These are phyloP conservation scores for Uria lomvia DNA, from an alignment of 2,113 vertebrate genomes.

Conservation along the genomic window DNA sequence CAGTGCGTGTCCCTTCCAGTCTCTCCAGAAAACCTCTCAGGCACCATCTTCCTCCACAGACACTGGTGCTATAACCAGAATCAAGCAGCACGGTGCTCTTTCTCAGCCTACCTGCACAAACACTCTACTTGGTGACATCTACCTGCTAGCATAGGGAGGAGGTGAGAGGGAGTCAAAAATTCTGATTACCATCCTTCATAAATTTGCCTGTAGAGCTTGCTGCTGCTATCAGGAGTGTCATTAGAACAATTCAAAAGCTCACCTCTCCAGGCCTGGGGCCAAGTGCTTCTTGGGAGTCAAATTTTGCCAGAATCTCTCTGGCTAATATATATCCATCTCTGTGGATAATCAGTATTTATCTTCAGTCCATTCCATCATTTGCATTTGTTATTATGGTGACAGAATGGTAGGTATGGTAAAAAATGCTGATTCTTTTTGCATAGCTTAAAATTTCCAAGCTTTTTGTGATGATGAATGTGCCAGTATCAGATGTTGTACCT, in stretches of 20 bases:
- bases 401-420: neutral
- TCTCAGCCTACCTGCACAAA: neutral
- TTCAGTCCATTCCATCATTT: neutral
- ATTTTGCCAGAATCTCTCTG: neutral
- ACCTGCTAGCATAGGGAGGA: fast-evolving
- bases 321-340: neutral
- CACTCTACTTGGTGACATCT: neutral
- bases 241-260: neutral
- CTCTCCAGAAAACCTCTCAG: neutral
- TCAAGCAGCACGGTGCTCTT: neutral
- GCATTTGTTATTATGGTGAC: neutral
- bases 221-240: neutral
- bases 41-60: neutral
- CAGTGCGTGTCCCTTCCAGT: neutral
- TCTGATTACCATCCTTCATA: neutral
- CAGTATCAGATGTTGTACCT: neutral
- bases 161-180: neutral
- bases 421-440: neutral
- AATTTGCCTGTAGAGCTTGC: neutral
- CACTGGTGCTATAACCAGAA: neutral
- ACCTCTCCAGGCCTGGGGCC: neutral
- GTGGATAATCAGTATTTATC: neutral
- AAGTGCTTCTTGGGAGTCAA: neutral
- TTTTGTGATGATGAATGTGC: neutral
- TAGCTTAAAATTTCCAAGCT: neutral